Evolutionary conservation across 2,888 invertebrate genomes (phyloP), one percentile per base, ranked within the genome.

Genomic region (Chrysolina oricalcia): DNA sequence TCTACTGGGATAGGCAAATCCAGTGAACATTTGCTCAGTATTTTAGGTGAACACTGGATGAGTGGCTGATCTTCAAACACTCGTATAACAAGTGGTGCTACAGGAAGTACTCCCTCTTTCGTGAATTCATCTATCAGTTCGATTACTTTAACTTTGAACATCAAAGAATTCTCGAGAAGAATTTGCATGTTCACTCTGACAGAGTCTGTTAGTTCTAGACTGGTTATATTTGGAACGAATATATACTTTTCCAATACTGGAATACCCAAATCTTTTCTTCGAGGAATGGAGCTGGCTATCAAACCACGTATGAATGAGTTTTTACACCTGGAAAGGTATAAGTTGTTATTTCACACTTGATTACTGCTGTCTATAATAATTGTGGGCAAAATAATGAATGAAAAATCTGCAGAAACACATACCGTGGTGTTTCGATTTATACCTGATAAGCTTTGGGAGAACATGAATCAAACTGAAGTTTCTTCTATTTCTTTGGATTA

Each of bases 231-330:
- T 0, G 96, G 92, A 10, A 95, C 86, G 84, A 96, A 96, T 75
- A 90, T 89, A 85, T 94, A 94, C 86, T 92, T 92, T 87, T 97
- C 96, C 23, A 96, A 87, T 0, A 95, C 93, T 1, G 96, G 96
- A n/a, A 93, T 90, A 15, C 93, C 93, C 40, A 94, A 91, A 19
- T 93, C 92, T 76, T 92, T 90, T 63, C 92, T 91, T 80, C 93
- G 91, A 0, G 94, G 91, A 53, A 97, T 95, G 0, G 94, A 91
- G 72, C 93, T 94, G 0, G 95, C 95, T 80, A 94, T 92, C 0
- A 97, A 89, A 4, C 96, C 96, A 69, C 93, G 91, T 8, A 97
- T 89, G 88, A 95, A 94, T 0, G 96, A 93, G 74, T 95, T 95
- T 63, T 95, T 96, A 72, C 93, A 92, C 78, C 93, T 91, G 77